Evolutionary conservation across 2,113 vertebrate genomes (phyloP), one percentile per base, ranked within the genome.

Genomic region (Formicarius rufipectus): DNA sequence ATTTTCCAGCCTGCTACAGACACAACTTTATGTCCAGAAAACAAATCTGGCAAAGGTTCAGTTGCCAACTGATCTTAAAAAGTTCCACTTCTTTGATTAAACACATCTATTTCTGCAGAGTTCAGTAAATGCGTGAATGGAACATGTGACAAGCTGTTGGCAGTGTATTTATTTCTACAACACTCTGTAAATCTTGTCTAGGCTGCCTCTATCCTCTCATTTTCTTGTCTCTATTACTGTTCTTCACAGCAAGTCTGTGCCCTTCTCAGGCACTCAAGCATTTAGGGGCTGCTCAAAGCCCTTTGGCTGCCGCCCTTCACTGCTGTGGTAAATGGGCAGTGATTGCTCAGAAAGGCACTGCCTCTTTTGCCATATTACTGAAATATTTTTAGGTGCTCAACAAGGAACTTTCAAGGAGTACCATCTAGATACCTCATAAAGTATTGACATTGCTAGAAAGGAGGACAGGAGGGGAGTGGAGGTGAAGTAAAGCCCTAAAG

Each of bases 21-120:
- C 53, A 2, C 56, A 90, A 58, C 52, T 86, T 91, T 87, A 77
- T 37, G 78, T 80, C 84, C 92, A 93, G 83, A 84, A 97, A 94
- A 92, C 92, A 94, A 94, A 95, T 78, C 93, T 75, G 76, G 66
- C 55, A 88, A 76, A 88, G 44, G 53, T 84, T 80, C 87, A 72
- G 56, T 83, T 91, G 73, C 85, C 78, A 96, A 68, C 79, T 73
- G 75, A 91, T 95, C 91, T 91, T 84, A 39, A 93, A 85, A 94
- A 91, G 72, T 89, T 94, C 91, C 58, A 67, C 72, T 93, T 89
- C 94, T 95, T 90, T 94, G 80, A 95, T 96, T 94, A 96, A 92
- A 95, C 75, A 92, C 87, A 55, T 85, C 77, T 93, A 91, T 89
- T 95, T 95, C 89, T 95, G 89, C 79, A 77, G 87, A 91, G 87